phyloP scores from a whole-genome alignment of 2,113 vertebrate species.

The Chascanopsetta lugubris region DNA sequence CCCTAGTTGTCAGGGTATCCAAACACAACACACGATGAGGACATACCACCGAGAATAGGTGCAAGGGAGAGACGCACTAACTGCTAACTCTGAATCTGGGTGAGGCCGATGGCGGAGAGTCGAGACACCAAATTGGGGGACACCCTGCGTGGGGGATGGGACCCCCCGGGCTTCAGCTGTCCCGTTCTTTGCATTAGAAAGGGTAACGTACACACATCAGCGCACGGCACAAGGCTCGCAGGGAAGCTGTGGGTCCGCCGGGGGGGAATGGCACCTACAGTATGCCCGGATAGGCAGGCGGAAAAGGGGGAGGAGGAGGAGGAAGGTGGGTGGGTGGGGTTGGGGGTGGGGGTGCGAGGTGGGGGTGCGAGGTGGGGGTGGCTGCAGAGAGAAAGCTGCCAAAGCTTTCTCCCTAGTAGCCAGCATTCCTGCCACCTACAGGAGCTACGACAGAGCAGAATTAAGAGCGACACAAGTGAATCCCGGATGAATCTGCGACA shows the following conservation, averaged over 20 bases:
- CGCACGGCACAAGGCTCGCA: conserved; percentile 37
- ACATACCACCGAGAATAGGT: conserved; percentile 76
- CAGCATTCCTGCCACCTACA: conserved; percentile 58
- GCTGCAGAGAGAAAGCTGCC: conserved; percentile 58
- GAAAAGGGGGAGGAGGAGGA: conserved; percentile 15
- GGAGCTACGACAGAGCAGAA: conserved; percentile 51
- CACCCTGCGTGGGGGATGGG: conserved; percentile 2
- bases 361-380: conserved; percentile 19
- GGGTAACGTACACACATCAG: conserved; percentile 21
- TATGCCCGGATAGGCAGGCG: conserved; percentile 55
- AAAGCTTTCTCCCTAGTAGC: conserved; percentile 49
- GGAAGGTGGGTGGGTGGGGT: no score
- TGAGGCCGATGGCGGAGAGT: conserved; percentile 41
- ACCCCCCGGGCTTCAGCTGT: conserved; percentile 24
- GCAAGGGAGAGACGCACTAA: conserved; percentile 51
- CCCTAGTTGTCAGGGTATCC: conserved; percentile 79
- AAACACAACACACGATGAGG: conserved; percentile 81
- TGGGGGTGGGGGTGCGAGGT: no score
- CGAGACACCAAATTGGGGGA: conserved; percentile 26
- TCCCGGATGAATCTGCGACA: conserved; percentile 64
- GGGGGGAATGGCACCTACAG: conserved; percentile 48
- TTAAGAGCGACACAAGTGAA: conserved; percentile 41
- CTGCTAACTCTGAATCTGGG: conserved; percentile 43
- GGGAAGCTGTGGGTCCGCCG: conserved; percentile 43
- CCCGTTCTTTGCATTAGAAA: conserved; percentile 36